Conservation (phyloP, 2,797 vertebrate genomes). For the Acanthurus lineatus region DNA sequence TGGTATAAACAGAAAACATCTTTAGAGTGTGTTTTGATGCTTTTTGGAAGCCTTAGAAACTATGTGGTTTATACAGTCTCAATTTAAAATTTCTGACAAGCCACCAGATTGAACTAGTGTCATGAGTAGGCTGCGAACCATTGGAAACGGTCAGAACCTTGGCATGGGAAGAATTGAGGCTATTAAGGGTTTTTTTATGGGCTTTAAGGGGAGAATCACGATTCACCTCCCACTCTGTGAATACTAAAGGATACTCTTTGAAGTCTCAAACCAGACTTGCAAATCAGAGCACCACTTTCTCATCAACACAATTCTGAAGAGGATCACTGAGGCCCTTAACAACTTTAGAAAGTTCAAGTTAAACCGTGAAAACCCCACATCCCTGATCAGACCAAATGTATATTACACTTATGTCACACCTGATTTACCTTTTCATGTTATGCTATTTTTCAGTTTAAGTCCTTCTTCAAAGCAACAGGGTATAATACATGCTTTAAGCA, state of each 20-base stretch:
- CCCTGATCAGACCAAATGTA: slow-evolving; percentile 13
- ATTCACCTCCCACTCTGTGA: slow-evolving; percentile 51
- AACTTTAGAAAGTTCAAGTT: slow-evolving; percentile 42
- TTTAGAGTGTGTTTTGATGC: slow-evolving; percentile 18
- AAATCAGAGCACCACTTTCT: slow-evolving; percentile 53
- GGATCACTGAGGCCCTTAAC: slow-evolving; percentile 29
- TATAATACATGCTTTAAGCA: background rate
- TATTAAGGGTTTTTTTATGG: slow-evolving; percentile 24
- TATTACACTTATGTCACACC: background rate
- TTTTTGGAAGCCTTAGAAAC: background rate
- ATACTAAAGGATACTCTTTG: slow-evolving; percentile 61
- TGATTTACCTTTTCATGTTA: slow-evolving; percentile 12
- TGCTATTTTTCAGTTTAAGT: background rate
- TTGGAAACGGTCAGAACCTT: slow-evolving; percentile 29
- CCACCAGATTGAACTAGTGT: slow-evolving; percentile 15
- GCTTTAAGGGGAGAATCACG: slow-evolving; percentile 39
- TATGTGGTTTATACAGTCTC: slow-evolving; percentile 32
- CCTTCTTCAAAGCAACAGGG: background rate
- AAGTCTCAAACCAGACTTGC: slow-evolving; percentile 64
- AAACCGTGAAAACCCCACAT: slow-evolving; percentile 13
- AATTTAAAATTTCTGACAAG: slow-evolving; percentile 36
- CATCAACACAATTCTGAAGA: slow-evolving; percentile 34
- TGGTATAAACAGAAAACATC: slow-evolving; percentile 27
- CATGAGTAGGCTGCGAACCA: slow-evolving; percentile 32
- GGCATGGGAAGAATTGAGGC: slow-evolving; percentile 3